phyloP scores from a whole-genome alignment of 2,113 vertebrate genomes.

The Halcyon senegalensis region DNA sequence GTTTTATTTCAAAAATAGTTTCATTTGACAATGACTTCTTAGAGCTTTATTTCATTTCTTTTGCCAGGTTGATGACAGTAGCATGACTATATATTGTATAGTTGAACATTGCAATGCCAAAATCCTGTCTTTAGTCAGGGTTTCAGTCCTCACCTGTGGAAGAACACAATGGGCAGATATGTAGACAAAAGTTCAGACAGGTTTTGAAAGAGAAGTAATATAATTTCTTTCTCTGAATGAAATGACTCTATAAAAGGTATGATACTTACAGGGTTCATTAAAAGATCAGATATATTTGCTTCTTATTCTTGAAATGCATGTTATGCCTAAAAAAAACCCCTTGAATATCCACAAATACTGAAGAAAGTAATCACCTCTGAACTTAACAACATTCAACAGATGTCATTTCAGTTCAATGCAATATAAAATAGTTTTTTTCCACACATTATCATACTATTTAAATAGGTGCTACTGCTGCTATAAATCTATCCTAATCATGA shows the following conservation, averaged over 20 bases:
- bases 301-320: neutral
- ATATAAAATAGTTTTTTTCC: neutral
- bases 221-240: neutral
- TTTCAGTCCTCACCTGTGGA: neutral
- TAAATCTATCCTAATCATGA: slow-evolving; percentile 36
- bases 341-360: neutral
- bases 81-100: neutral
- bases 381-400: neutral
- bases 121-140: neutral
- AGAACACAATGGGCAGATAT: neutral
- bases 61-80: neutral
- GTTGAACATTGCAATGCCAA: neutral
- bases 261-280: neutral
- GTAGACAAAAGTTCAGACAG: neutral
- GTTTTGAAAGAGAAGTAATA: neutral
- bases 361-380: neutral
- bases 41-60: neutral
- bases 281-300: neutral
- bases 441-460: neutral
- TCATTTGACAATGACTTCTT: neutral
- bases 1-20: neutral
- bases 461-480: slow-evolving; percentile 14
- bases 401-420: neutral
- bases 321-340: neutral
- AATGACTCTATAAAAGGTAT: neutral